These are phyloP conservation scores for Hydropsyche betteni DNA, from an alignment of 2,888 invertebrate species.

Conservation along the genomic window DNA sequence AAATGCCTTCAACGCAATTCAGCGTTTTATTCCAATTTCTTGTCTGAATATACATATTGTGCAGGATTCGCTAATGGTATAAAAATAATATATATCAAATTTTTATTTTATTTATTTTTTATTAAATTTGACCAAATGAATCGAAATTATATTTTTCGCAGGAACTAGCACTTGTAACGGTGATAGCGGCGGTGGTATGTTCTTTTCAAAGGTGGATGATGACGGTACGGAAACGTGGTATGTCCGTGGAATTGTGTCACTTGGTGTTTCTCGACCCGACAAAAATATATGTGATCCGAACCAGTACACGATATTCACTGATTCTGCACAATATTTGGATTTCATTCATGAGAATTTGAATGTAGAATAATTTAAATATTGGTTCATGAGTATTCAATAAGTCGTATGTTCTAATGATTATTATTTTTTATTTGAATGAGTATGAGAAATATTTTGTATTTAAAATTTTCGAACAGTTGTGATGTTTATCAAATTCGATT, in stretches of 20 bases:
- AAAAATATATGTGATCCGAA: constrained; percentile 56
- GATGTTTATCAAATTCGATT: no score
- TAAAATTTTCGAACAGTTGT: no score
- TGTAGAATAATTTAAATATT: not conserved
- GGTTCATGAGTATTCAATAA: no score
- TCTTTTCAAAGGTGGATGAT: constrained; percentile 57
- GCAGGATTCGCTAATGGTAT: constrained; percentile 49
- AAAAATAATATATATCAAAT: not conserved
- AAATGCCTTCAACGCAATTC: constrained; percentile 47
- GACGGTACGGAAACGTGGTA: constrained; percentile 39
- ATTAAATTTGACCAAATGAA: not conserved
- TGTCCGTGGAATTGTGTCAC: constrained; percentile 54
- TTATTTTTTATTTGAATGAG: no score
- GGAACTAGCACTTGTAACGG: constrained; percentile 65
- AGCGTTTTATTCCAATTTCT: constrained; percentile 45
- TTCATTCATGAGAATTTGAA: constrained; percentile 40
- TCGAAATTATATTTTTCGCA: constrained; percentile 42
- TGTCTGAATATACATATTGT: constrained; percentile 47
- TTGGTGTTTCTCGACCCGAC: constrained; percentile 54
- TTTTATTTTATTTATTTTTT: not conserved
- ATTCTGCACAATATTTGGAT: constrained; percentile 49
- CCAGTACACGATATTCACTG: constrained; percentile 54
- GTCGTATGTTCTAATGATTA: no score
- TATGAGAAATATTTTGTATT: no score
- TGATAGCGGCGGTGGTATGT: constrained; percentile 64